Percentiles rank a stretch among this genome's conserved stretches.
phyloP scores from a whole-genome alignment of 2,797 vertebrate genomes.

The Pseudochirops cupreus region DNA sequence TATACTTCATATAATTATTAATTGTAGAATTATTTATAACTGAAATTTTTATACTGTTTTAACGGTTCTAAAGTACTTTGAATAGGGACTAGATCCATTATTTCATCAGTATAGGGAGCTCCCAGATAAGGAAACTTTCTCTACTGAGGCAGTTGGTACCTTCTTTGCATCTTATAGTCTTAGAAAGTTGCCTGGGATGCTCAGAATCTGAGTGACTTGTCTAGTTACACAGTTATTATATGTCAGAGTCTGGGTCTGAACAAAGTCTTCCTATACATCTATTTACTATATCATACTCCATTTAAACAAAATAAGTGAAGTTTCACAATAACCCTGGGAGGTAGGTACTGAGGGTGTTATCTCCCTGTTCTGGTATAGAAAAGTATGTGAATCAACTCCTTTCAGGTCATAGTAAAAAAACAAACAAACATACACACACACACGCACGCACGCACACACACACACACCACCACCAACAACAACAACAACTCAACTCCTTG shows the following conservation, averaged over 20 bases:
- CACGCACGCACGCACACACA: too few relatives aligned
- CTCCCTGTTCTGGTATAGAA: not conserved
- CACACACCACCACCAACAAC: not conserved
- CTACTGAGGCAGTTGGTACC: not conserved
- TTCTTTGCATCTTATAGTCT: not conserved
- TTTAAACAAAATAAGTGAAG: not conserved
- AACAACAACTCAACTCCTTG: not conserved
- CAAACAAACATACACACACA: not conserved
- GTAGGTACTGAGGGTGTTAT: not conserved
- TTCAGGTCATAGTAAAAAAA: not conserved
- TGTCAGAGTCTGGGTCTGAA: not conserved
- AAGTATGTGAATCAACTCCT: not conserved
- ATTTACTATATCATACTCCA: not conserved
- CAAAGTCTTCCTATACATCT: not conserved
- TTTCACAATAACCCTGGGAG: not conserved
- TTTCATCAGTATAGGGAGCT: not conserved
- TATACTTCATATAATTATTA: not conserved
- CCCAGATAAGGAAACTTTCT: not conserved
- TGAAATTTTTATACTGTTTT: not conserved
- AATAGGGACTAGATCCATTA: not conserved
- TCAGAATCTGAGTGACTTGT: not conserved
- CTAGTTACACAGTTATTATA: not conserved
- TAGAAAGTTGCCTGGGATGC: not conserved
- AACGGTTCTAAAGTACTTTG: not conserved
- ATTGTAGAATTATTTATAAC: not conserved